Base-by-base conservation (phyloP, 2,113 vertebrate genomes). In the Apodemus sylvaticus region DNA sequence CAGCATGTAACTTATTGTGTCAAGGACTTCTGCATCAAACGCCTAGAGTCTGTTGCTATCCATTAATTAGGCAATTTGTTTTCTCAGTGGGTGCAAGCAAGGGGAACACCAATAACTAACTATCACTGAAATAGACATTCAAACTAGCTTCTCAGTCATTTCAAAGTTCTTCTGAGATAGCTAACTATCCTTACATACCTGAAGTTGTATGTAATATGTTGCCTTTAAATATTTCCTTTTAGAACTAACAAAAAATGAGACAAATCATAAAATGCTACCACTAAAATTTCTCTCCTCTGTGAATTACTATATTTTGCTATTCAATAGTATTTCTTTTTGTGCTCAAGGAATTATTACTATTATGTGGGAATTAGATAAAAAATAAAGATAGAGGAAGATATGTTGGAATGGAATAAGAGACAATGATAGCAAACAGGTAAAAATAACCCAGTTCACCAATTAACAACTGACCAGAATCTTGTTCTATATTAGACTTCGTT, bases 361-460 rank as follows among this genome's bases (percentile, higher is more conserved):
- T 48, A 42, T 26, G 36, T 83, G 31, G 53, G 78, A 71, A 0
- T 1, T 86, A 53, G 4, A 1, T 92, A 39, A 62, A n/a, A 53
- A 76, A 29, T 34, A 22, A 31, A 24, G 3, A 24, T 39, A 58
- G 9, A 34, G 48, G 0, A 85, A 39, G 14, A 85, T 6, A 55
- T 10, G 6, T 3, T 9, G 1, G 7, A 34, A 4, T n/a, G 3
- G 24, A 51, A 1, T 8, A 7, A n/a, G 5, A 34, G 39, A 39
- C 22, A 78, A 36, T 29, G 31, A 83, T 14, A 66, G 2, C 3
- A 19, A 7, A 7, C 16, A 20, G 31, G 10, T 22, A 39, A 74
- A 64, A 58, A 7, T 70, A 31, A 71, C 12, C 73, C 12, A 48
- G 74, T 88, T 53, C 3, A 58, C 74, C 66, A 76, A 53, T 42